Conservation (phyloP, 2,888 invertebrate species). For the Eurois occulta region DNA sequence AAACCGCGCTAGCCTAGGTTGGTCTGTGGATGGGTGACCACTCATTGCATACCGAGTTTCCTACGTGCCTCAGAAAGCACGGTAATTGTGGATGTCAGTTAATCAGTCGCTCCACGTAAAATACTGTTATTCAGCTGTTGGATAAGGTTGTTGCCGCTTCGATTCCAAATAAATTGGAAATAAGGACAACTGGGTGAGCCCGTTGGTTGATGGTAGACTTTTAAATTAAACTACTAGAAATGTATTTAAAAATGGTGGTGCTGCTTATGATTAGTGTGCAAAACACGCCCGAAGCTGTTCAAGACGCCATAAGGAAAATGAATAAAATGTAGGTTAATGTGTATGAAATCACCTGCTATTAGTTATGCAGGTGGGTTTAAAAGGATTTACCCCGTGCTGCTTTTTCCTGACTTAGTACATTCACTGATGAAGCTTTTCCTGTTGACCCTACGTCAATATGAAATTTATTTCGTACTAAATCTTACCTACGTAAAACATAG, state of each 20-base stretch:
- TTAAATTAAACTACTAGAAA: background rate
- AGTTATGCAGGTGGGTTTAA: conserved; percentile 2
- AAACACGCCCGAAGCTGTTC: background rate
- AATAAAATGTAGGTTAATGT: conserved; percentile 4
- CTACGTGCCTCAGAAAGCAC: too few species aligned
- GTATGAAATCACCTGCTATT: conserved; percentile 28
- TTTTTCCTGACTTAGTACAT: conserved; percentile 2
- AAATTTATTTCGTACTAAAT: background rate
- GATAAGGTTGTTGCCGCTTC: background rate
- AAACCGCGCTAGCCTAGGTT: too few species aligned
- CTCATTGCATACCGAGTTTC: too few species aligned
- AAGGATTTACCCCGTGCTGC: conserved; percentile 33
- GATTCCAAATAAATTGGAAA: background rate
- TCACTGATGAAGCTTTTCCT: conserved; percentile 34
- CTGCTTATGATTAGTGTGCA: background rate
- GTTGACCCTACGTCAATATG: conserved; percentile 4
- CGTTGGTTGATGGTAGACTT: too few species aligned
- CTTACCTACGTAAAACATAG: conserved; percentile 22
- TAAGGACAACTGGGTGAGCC: background rate
- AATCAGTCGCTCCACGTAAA: too few species aligned
- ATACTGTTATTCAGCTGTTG: too few species aligned
- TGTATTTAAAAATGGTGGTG: background rate
- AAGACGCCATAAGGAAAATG: conserved; percentile 18
- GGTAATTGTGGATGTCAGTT: too few species aligned
- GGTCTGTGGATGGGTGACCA: too few species aligned